Conservation (phyloP, 2,888 invertebrate genomes). For the Cantharis flavilabris region DNA sequence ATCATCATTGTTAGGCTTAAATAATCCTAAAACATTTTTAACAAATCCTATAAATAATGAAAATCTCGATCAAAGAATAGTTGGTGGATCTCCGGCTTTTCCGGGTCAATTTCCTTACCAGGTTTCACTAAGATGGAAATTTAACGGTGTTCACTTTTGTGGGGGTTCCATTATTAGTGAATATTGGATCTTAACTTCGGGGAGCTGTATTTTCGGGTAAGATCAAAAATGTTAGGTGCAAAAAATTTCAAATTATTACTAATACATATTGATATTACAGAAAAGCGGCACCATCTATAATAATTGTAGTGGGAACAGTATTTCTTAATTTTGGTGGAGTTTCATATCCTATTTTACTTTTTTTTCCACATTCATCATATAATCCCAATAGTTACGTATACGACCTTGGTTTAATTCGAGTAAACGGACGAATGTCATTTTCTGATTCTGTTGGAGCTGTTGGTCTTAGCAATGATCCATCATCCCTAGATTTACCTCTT, state of each 20-base stretch:
- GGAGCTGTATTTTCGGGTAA: background rate
- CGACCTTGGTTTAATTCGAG: background rate
- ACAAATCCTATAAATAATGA: background rate
- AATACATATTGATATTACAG: background rate
- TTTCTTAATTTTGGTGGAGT: constrained; percentile 54
- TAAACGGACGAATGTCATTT: background rate
- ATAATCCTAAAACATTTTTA: background rate
- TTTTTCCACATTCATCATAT: background rate
- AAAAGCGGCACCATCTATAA: background rate
- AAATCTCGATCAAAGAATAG: background rate
- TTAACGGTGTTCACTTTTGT: background rate
- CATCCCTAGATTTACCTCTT: constrained; percentile 1
- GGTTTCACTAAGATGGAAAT: background rate
- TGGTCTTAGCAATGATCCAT: background rate
- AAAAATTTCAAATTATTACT: background rate
- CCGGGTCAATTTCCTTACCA: constrained; percentile 2
- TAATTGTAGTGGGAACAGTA: constrained; percentile 58
- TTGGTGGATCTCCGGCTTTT: background rate
- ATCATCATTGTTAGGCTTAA: too few species aligned
- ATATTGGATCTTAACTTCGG: background rate
- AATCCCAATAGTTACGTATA: background rate
- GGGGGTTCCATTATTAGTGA: background rate
- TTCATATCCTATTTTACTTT: constrained; percentile 49
- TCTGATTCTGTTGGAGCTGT: background rate
- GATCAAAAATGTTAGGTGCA: background rate